These are phyloP conservation scores for Otolemur garnettii DNA, from an alignment of 2,113 vertebrate species.

Conservation along the genomic window DNA sequence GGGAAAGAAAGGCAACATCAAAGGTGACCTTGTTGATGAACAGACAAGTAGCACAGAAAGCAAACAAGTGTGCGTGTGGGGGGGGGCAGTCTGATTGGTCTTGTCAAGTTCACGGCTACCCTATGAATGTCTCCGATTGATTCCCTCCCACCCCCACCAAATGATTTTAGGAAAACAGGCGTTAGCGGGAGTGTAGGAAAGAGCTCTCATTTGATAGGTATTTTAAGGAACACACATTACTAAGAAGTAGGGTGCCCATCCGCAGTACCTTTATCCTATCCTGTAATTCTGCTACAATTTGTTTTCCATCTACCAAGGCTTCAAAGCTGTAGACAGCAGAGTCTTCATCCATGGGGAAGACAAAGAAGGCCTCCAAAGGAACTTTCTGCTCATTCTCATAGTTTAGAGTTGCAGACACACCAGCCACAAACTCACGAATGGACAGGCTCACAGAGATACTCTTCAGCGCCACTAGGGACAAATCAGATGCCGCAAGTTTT, in stretches of 20 bases:
- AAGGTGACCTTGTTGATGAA: neutral
- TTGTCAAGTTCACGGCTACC: neutral
- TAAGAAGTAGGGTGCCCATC: neutral
- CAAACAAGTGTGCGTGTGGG: too few relatives aligned
- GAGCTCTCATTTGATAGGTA: neutral
- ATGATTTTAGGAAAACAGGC: neutral
- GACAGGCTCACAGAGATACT: slow-evolving; percentile 88
- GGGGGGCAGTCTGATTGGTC: too few relatives aligned
- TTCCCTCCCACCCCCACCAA: neutral
- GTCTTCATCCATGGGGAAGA: slow-evolving; percentile 92
- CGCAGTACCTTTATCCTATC: slow-evolving; percentile 88
- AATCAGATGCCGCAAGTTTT: neutral
- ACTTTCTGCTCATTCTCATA: slow-evolving; percentile 90
- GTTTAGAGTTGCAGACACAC: slow-evolving; percentile 89
- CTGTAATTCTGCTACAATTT: slow-evolving; percentile 89
- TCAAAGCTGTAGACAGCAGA: slow-evolving; percentile 91
- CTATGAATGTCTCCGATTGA: neutral
- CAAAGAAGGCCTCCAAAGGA: slow-evolving; percentile 90
- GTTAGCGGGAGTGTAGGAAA: neutral
- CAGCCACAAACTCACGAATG: slow-evolving; percentile 90
- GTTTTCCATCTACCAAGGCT: slow-evolving; percentile 87
- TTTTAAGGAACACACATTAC: neutral
- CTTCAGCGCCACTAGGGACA: slow-evolving; percentile 89
- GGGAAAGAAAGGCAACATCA: neutral
- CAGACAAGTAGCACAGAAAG: neutral